Evolutionary conservation across 2,888 invertebrate species (phyloP).

Genomic region (Standfussiana lucernea): DNA sequence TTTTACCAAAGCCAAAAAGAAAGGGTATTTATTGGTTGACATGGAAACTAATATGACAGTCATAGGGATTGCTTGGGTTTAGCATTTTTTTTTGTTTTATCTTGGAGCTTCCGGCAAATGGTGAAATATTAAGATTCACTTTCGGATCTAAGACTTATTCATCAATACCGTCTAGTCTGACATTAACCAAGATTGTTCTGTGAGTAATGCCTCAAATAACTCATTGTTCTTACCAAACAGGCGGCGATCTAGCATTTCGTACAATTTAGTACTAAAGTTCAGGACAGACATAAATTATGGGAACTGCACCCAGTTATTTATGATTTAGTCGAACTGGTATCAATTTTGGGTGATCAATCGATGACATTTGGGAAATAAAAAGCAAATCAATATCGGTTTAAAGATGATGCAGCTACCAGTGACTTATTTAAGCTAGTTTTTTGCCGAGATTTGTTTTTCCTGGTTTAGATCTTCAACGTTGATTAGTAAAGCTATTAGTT

Average conservation of each 20-base stretch:
- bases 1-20: constrained; percentile 4
- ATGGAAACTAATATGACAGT: background rate
- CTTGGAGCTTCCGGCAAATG: background rate
- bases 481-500: background rate
- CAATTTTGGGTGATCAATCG: constrained; percentile 19
- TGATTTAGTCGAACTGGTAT: constrained; percentile 68
- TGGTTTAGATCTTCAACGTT: background rate
- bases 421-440: background rate
- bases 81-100: background rate
- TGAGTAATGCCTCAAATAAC: constrained; percentile 77
- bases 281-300: constrained; percentile 78
- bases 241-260: constrained; percentile 78
- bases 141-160: constrained; percentile 38
- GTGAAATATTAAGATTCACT: constrained; percentile 30
- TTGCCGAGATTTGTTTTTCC: background rate
- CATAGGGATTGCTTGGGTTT: background rate
- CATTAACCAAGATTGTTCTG: constrained; percentile 66
- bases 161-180: constrained; percentile 50
- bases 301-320: constrained; percentile 75
- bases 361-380: constrained; percentile 8
- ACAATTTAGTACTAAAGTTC: constrained; percentile 79
- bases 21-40: background rate
- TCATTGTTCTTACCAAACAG: constrained; percentile 78
- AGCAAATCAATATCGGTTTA: background rate
- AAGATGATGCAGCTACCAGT: background rate